Evolutionary conservation across 2,888 invertebrate genomes (phyloP), one percentile per base, ranked within the genome.

Genomic region (Mimumesa dahlbomi): DNA sequence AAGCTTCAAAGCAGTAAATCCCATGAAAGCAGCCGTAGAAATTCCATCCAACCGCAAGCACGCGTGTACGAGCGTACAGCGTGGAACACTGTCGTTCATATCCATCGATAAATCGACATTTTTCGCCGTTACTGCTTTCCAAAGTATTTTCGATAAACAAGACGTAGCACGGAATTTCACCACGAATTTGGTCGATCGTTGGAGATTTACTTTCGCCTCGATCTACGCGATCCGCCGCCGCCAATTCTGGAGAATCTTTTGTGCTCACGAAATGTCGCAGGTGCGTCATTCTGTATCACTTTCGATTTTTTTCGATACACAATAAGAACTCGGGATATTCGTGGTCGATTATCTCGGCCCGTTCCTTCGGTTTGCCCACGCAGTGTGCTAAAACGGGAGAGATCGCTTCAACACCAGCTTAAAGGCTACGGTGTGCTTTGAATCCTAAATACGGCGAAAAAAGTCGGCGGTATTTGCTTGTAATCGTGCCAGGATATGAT

Each of bases 351-450:
- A 54, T 54, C 43, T 52, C 14, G 22, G n/a, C 29, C 13, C 38
- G 36, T 58, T 66, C 53, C 29, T 73, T 67, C 58, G 58, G 16
- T 21, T 56, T 59, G 59, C 63, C 56, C 58, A 67, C 59, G 63
- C 54, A 63, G 21, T n/a, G 9, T 40, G 45, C 34, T 67, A 54
- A 45, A 69, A 25, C 57, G 64, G 25, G 36, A n/a, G 29, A 59
- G 16, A 43, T 18, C 14, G 22, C 29, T 52, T 14, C n/a, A 38
- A 22, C 18, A 50, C 40, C 31, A 16, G 57, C 50, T 53, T 36
- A n/a, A n/a, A n/a, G 40, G 25, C 45, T 18, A 36, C 13, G 36
- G 21, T 6, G 21, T 36, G 34, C 52, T 36, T 46, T 16, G 34
- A 14, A 40, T 63, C 34, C 67, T 64, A 64, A 68, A 53, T 59